These are phyloP conservation scores for Tenodera sinensis DNA, from an alignment of 2,888 invertebrate species.

Conservation along the genomic window DNA sequence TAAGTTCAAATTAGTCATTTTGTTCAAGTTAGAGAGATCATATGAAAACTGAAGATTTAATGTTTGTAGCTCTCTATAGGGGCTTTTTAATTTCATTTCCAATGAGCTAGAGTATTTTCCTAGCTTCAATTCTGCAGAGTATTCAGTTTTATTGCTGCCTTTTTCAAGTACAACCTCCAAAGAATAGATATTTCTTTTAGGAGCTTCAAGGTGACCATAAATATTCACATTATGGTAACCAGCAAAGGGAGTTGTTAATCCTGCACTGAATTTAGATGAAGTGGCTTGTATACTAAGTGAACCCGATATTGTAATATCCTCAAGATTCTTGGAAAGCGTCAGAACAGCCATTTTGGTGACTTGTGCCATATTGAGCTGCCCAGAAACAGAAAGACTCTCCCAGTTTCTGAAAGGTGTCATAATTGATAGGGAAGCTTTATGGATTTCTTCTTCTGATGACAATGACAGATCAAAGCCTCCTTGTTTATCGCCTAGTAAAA, in stretches of 20 bases:
- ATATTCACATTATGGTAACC: neutral
- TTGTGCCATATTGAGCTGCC: conserved; percentile 32
- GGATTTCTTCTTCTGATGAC: neutral
- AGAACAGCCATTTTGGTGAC: conserved; percentile 27
- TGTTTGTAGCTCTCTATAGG: neutral
- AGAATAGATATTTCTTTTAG: neutral
- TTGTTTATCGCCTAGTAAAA: neutral
- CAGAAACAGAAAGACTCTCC: conserved; percentile 30
- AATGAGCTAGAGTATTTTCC: neutral
- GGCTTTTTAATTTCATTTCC: neutral
- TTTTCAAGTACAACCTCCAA: neutral
- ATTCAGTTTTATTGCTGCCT: neutral
- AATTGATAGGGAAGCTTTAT: conserved; percentile 28
- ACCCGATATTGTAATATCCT: neutral
- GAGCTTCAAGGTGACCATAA: neutral
- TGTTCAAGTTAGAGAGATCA: neutral
- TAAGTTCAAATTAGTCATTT: neutral
- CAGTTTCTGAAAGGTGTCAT: conserved; percentile 33
- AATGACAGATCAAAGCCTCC: conserved; percentile 2
- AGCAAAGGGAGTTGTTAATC: conserved; percentile 5
- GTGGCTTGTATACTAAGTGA: neutral
- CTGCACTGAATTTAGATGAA: neutral
- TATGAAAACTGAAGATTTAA: neutral
- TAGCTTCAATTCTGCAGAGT: neutral
- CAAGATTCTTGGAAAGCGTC: neutral